Percentiles rank a stretch among this genome's conserved stretches.
These are phyloP conservation scores for Idaea straminata DNA, from an alignment of 2,888 invertebrate species.

Conservation along the genomic window DNA sequence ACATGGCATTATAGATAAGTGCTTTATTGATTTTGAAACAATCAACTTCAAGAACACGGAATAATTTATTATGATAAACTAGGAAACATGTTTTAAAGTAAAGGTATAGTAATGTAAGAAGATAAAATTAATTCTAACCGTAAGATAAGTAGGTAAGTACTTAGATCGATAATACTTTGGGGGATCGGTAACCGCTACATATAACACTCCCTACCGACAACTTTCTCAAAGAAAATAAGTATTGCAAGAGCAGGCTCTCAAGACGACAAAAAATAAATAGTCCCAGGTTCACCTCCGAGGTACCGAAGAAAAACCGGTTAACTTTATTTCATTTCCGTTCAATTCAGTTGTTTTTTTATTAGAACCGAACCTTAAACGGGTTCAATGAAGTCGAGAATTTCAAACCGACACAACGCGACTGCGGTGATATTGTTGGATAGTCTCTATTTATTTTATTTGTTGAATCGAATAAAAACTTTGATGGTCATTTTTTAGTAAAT, in stretches of 20 bases:
- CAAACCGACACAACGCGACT: slow-evolving; percentile 12
- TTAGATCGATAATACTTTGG: neutral
- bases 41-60: neutral
- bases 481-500: neutral
- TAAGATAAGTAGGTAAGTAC: neutral
- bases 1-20: neutral
- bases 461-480: neutral
- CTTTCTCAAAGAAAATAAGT: slow-evolving; percentile 5
- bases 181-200: neutral
- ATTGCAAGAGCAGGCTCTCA: slow-evolving; percentile 35
- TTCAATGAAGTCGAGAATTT: slow-evolving; percentile 56
- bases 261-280: slow-evolving; percentile 53
- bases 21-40: neutral
- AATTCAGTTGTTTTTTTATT: slow-evolving; percentile 71
- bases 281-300: slow-evolving; percentile 48
- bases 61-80: neutral
- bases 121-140: neutral
- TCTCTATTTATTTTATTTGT: slow-evolving; percentile 20
- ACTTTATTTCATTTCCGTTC: slow-evolving; percentile 78
- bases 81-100: neutral
- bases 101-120: neutral
- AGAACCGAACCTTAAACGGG: slow-evolving; percentile 63
- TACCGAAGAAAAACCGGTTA: slow-evolving; percentile 71
- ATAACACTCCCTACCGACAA: neutral
- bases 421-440: slow-evolving; percentile 22